Evolutionary conservation across 1,140 invertebrate genomes (phyloP), one percentile per base, ranked within the genome.

Genomic region (Cyclargus thomasi): DNA sequence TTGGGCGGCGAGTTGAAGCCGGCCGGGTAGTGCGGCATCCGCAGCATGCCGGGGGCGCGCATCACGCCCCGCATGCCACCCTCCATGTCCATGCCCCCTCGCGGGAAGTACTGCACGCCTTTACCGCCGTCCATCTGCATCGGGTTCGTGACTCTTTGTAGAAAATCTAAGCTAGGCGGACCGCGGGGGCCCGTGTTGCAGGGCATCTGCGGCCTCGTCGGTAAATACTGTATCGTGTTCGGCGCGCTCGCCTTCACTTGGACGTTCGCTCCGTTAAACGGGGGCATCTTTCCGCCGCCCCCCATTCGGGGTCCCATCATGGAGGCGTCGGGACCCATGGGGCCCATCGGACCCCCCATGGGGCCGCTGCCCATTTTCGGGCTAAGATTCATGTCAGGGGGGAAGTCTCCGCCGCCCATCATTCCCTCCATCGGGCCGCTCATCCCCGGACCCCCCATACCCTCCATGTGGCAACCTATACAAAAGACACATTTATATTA

Each of bases 201-300:
- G 39, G 94, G 91, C 73, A 95, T 92, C 78, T 96, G 96, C 11
- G 96, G 95, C 89, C 97, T 93, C 47, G 97, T 97, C 22, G 98
- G 98, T 81, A 99, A 94, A 92, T 99, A 99, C 91, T 99, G 98
- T 79, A 99, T 99, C 14, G 98, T 99, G 86, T 99, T 99, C 0
- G 98, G 98, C 1, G 97, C 97, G 90, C 96, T 98, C 1, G 97
- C 95, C 91, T 99, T 99, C 22, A 99, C 97, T 91, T 97, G 96
- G 55, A 97, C 95, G 85, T 96, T 97, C 1, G 96, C 95, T 55
- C 95, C 95, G 82, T 95, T 95, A 82, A 95, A 95, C 0, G 94
- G 93, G 69, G 93, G 93, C 65, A 94, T 94, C 67, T 78, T 93
- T 84, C 91, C 88, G 7, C 76, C 67, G 5, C 92, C 91, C 1